Evolutionary conservation across 2,888 invertebrate genomes (phyloP).

Genomic region (Dinocampus coccinellae): DNA sequence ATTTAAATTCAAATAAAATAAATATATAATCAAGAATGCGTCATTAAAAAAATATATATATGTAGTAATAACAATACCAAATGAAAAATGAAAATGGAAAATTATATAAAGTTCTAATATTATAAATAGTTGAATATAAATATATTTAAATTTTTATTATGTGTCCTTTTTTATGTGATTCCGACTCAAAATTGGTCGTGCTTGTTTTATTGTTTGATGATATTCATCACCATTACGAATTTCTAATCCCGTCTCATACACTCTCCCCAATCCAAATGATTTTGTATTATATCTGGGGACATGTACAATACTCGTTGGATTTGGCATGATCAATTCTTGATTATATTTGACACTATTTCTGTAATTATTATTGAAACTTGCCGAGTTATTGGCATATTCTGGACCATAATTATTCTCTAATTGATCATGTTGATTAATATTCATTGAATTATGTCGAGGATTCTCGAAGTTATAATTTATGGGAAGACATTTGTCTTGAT

Average conservation of each 20-base stretch:
- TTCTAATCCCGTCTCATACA: neutral
- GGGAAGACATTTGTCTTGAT: too few relatives aligned
- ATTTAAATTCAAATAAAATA: neutral
- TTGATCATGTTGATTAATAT: neutral
- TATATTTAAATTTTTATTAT: neutral
- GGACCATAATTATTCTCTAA: neutral
- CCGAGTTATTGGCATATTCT: neutral
- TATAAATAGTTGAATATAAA: neutral
- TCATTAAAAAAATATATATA: neutral
- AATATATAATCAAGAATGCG: neutral
- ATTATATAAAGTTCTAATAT: neutral
- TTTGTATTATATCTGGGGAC: slow-evolving; percentile 2
- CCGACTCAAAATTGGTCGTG: slow-evolving; percentile 12
- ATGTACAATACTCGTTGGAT: neutral
- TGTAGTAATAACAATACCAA: too few relatives aligned
- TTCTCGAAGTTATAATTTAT: too few relatives aligned
- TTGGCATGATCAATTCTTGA: neutral
- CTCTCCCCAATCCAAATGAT: slow-evolving; percentile 10
- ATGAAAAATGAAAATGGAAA: neutral
- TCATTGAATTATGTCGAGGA: neutral
- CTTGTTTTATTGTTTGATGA: neutral
- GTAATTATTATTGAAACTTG: neutral
- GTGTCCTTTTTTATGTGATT: neutral
- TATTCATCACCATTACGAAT: neutral
- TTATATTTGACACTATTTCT: neutral